phyloP scores from a whole-genome alignment of 1,140 invertebrate species.

The Prorops nasuta region DNA sequence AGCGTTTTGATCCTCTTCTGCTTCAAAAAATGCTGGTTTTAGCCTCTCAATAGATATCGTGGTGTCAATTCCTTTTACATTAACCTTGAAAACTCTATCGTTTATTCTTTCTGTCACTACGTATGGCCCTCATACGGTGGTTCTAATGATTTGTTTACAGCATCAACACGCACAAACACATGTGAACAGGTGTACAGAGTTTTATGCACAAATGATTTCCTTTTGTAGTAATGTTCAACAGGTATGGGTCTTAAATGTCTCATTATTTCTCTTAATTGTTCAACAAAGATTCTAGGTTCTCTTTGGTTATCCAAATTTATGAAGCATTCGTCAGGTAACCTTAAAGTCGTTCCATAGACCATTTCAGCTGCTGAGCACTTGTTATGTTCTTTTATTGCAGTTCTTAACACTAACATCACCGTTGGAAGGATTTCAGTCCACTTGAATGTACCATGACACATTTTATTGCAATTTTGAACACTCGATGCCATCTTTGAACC shows the following conservation, averaged over 20 bases:
- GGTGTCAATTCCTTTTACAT: not conserved
- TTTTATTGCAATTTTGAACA: too few relatives aligned
- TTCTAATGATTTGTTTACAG: not conserved
- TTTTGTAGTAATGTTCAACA: not conserved
- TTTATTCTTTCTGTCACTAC: not conserved
- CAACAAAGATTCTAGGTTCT: constrained; percentile 5
- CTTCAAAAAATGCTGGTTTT: constrained; percentile 1
- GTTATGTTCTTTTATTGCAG: too few relatives aligned
- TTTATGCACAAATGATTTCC: not conserved
- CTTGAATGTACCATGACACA: too few relatives aligned
- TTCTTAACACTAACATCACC: too few relatives aligned
- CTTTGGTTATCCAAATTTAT: not conserved
- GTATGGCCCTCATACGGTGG: not conserved
- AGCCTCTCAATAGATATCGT: constrained; percentile 1
- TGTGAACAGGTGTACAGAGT: not conserved
- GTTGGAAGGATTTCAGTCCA: too few relatives aligned
- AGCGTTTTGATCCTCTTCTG: not conserved
- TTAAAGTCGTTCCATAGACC: constrained; percentile 25
- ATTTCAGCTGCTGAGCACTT: constrained; percentile 17
- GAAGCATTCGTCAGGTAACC: constrained; percentile 42
- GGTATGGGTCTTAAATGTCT: constrained; percentile 7
- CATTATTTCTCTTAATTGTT: constrained; percentile 13
- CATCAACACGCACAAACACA: not conserved
- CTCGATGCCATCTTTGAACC: too few relatives aligned
- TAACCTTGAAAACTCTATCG: constrained; percentile 1